Base-by-base conservation (phyloP, 2,888 invertebrate species). In the Eupithecia inturbata region DNA sequence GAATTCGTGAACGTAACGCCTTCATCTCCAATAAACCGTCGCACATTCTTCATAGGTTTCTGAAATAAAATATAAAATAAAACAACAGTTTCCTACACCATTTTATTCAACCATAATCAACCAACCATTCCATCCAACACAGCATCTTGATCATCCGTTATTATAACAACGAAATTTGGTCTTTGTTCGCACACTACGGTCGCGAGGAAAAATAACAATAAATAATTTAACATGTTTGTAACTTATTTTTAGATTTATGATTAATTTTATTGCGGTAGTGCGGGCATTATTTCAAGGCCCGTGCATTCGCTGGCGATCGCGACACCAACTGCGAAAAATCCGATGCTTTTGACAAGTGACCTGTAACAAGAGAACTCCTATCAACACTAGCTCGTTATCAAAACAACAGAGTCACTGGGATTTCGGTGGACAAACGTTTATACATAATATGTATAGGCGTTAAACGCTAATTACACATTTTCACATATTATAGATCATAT, bases 61-160 rank as follows among this genome's bases (percentile, higher is more conserved):
- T 97, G 92, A 84, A 95, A 95, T 79, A 14, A 77, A 82, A 82
- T 82, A 83, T 80, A 81, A 77, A 83, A 82, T 82, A 82, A 84
- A 84, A 83, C 82, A 78, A 80, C 57, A 64, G 26, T 82, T 83
- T 82, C 83, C 80, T 85, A 87, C 85, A 79, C 78, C 86, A 91
- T 90, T 91, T 76, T 90, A 91, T 90, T 91, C 79, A 77, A 79
- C 75, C 33, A 66, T 67, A 78, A 78, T 80, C 72, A 85, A 94
- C 95, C 95, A 95, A 97, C 97, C 96, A 97, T 95, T 69, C 97
- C 97, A 87, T 96, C 96, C 68, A 98, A 90, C n/a, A 95, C 91
- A 4, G 96, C 92, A 94, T 98, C 98, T 89, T 98, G 98, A 91
- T 98, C 98, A 88, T 98, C 98, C 0, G 97, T 97, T 70, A 98